Evolutionary conservation across 64 coral and sea anemone species (phyloP).

Genomic region (Montipora capricornis): DNA sequence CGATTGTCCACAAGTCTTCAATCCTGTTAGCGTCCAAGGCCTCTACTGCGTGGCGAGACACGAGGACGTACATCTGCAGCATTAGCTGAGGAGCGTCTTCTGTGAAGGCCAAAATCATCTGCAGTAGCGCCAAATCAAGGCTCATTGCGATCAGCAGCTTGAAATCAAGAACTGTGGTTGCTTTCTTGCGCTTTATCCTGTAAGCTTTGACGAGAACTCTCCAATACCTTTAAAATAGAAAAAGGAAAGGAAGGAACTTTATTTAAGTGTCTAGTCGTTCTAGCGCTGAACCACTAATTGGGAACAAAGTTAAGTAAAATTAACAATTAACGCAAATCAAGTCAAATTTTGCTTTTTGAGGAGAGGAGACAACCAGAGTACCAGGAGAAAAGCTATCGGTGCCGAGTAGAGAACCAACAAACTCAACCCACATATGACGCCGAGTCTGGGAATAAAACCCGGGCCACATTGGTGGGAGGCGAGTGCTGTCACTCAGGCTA

Average conservation of each 20-base stretch:
- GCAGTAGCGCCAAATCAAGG: conserved; percentile 75
- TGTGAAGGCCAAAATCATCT: conserved; percentile 90
- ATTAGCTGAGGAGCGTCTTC: conserved; percentile 91
- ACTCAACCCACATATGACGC: too few species aligned
- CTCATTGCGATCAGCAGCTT: conserved; percentile 77
- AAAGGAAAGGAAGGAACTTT: neutral
- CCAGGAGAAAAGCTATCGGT: too few species aligned
- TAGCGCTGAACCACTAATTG: too few species aligned
- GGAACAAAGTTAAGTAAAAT: too few species aligned
- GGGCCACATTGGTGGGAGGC: too few species aligned
- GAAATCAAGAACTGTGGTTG: conserved; percentile 45
- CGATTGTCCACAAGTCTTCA: conserved; percentile 83
- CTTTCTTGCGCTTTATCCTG: conserved; percentile 76
- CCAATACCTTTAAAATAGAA: conserved; percentile 61
- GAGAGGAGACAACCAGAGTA: too few species aligned
- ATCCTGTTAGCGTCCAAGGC: conserved; percentile 25
- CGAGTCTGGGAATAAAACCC: too few species aligned
- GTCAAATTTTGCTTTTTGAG: too few species aligned
- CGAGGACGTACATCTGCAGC: conserved; percentile 81
- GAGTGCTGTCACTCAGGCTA: too few species aligned
- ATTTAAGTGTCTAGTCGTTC: too few species aligned
- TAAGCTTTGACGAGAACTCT: conserved; percentile 77
- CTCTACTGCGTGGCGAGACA: conserved; percentile 48
- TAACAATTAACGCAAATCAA: too few species aligned
- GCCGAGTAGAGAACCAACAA: too few species aligned